phyloP scores from a whole-genome alignment of 2,888 invertebrate genomes.

The Drosophila subquinaria region DNA sequence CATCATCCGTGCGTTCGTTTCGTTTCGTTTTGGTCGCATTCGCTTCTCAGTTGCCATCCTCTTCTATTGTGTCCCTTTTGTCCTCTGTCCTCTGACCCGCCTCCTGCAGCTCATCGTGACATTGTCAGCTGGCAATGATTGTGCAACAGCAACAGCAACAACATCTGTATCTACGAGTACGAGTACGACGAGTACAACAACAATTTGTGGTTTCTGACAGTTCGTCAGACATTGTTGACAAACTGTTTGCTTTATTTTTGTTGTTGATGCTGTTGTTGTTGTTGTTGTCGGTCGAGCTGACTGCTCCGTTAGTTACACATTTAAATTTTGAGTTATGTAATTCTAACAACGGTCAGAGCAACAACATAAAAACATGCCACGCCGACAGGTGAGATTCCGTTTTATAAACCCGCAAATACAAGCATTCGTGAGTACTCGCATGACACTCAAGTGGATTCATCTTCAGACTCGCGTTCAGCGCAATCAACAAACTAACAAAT shows the following conservation, averaged over 20 bases:
- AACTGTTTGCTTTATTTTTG: conserved; percentile 54
- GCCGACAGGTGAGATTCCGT: conserved; percentile 40
- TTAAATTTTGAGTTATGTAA: conserved; percentile 15
- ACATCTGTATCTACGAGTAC: conserved; percentile 6
- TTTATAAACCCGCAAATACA: conserved; percentile 1
- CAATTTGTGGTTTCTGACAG: conserved; percentile 68
- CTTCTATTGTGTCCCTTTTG: neutral
- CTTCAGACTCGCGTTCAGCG: neutral
- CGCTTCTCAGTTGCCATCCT: neutral
- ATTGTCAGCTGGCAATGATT: conserved; percentile 54
- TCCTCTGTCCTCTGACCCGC: neutral
- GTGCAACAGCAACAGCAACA: conserved; percentile 37
- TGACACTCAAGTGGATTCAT: neutral
- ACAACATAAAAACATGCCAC: conserved; percentile 8
- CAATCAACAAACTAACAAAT: conserved; percentile 13
- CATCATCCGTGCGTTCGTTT: conserved; percentile 43
- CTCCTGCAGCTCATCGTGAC: conserved; percentile 13
- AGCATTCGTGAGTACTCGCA: neutral
- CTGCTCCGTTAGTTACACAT: conserved; percentile 32
- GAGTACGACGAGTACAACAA: conserved; percentile 35
- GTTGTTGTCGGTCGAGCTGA: conserved; percentile 32
- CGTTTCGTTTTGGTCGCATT: conserved; percentile 22
- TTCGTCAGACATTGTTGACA: conserved; percentile 70
- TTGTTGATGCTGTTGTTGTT: conserved; percentile 13
- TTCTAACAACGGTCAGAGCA: conserved; percentile 22